Base-by-base conservation (phyloP, 2,888 invertebrate species). In the Poecilobothrus nobilitatus region DNA sequence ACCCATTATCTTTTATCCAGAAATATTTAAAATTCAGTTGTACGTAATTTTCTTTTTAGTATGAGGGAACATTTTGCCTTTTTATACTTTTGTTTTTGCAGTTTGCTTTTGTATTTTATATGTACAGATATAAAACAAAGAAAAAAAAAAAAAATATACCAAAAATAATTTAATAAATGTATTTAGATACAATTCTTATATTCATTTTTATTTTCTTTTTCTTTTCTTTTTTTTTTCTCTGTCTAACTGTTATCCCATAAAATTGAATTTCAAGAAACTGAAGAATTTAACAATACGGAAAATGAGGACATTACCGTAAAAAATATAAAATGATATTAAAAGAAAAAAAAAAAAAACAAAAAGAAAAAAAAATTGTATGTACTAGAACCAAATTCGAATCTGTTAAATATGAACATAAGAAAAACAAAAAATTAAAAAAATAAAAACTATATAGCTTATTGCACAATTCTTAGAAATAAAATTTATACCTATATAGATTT, bases 271-370 rank as follows among this genome's bases (percentile, higher is more conserved):
- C 62, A 66, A 66, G 53, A 53, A 53, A 53, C 18, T 53, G 53
- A 53, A 6, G 53, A 27, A 66, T 53, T 66, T 64, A 70, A 68
- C 67, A 68, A 68, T 67, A 70, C 68, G 66, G 68, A 68, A 70
- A 70, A 70, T 68, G 70, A 68, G 70, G 70, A 64, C 68, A 70
- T 70, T 66, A 70, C 68, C 70, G 68, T 70, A 70, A 70, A 68
- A 70, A 53, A 27, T 5, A 27, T 53, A 68, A 68, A 70, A 70
- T 53, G 53, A 53, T 4, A 53, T 53, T 53, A 53, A 53, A 53
- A 15, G 7, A 53, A 53, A 53, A 27, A 27, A 12, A 15, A 12
- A 53, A 53, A 15, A n/a, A 53, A 5, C 53, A 18, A 53, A 53
- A 12, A 2, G 18, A 53, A 53, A 53, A 12, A 37, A 37, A 10